Conservation (phyloP, 2,888 invertebrate species). For the Sphaerophoria rueppellii region DNA sequence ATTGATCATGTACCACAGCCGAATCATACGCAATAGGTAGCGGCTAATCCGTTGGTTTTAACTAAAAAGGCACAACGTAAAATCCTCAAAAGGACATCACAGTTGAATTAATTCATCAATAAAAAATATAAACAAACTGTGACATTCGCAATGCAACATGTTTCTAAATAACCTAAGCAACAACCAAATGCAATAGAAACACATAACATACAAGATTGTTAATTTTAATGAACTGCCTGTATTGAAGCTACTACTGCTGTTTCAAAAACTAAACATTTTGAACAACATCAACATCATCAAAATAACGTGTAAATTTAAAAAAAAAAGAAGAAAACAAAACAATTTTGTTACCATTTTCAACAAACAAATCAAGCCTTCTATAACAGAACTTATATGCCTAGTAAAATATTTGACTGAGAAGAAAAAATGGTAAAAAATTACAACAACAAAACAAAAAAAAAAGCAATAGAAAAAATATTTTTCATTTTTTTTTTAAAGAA, state of each 20-base stretch:
- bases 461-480: constrained; percentile 63
- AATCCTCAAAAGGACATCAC: constrained; percentile 62
- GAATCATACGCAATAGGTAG: constrained; percentile 82
- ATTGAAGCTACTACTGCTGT: constrained; percentile 20
- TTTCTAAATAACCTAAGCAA: constrained; percentile 7
- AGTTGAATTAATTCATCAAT: constrained; percentile 57
- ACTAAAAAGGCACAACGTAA: constrained; percentile 57
- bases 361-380: constrained; percentile 61
- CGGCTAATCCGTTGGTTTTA: constrained; percentile 49
- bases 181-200: constrained; percentile 29
- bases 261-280: not conserved
- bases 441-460: constrained; percentile 30
- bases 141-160: constrained; percentile 4
- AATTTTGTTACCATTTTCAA: constrained; percentile 71
- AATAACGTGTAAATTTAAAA: constrained; percentile 26
- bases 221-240: not conserved
- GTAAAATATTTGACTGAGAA: constrained; percentile 63
- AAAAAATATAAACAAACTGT: not conserved
- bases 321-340: constrained; percentile 31
- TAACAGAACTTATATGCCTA: constrained; percentile 65
- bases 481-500: constrained; percentile 27
- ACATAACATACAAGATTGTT: constrained; percentile 3
- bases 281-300: constrained; percentile 7
- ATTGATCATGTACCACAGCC: constrained; percentile 77
- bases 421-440: constrained; percentile 21